Evolutionary conservation across 2,797 vertebrate genomes (phyloP).

Genomic region (Hypotaenidia okinawae): DNA sequence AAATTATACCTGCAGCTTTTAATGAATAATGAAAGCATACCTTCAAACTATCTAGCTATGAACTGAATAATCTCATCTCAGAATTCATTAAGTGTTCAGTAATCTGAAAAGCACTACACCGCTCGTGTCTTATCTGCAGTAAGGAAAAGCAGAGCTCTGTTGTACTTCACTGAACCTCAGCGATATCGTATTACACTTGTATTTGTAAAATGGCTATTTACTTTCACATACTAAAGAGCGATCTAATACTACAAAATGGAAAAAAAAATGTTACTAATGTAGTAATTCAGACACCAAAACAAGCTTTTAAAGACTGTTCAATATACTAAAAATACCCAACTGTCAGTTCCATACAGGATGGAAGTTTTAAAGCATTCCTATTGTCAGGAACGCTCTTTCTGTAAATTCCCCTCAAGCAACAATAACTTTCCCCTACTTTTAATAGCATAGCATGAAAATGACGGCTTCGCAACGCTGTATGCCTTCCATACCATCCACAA

Average conservation of each 20-base stretch:
- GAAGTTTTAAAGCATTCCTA: neutral
- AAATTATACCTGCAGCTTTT: neutral
- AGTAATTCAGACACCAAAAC: neutral
- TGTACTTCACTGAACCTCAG: constrained; percentile 11
- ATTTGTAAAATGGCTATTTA: neutral
- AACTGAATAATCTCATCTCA: constrained; percentile 36
- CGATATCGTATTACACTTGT: neutral
- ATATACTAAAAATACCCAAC: neutral
- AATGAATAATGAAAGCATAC: neutral
- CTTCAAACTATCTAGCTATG: constrained; percentile 13
- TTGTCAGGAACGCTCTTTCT: neutral
- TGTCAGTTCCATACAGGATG: neutral
- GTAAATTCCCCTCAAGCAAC: neutral
- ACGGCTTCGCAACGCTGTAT: neutral
- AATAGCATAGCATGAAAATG: neutral
- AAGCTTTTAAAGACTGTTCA: neutral
- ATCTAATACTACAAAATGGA: neutral
- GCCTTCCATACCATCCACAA: neutral
- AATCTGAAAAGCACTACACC: constrained; percentile 7
- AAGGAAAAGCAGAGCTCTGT: constrained; percentile 11
- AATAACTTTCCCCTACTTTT: neutral
- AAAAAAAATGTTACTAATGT: neutral
- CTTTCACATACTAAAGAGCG: neutral
- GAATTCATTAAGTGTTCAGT: constrained; percentile 14
- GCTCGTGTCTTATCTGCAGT: constrained; percentile 17